Conservation (phyloP, 2,113 vertebrate genomes). For the Emberiza fucata region DNA sequence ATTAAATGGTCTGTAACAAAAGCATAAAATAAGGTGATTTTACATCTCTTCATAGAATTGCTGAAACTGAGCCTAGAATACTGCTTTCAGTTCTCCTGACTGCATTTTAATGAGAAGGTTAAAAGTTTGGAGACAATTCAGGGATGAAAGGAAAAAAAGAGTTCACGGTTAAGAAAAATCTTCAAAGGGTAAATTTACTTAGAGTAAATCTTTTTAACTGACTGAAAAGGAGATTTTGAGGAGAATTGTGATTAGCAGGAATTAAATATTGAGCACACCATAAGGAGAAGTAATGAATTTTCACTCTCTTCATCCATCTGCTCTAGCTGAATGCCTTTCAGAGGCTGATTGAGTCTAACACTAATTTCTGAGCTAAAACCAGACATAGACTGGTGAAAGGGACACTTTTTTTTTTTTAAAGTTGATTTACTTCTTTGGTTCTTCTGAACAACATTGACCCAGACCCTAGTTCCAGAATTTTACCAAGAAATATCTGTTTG, state of each 20-base stretch:
- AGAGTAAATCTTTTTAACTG: not conserved
- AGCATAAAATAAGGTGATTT: not conserved
- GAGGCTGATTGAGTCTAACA: not conserved
- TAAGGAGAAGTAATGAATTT: not conserved
- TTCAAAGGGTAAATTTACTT: not conserved
- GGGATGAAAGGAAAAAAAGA: not conserved
- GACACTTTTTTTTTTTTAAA: not conserved
- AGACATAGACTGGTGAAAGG: not conserved
- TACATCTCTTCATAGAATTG: not conserved
- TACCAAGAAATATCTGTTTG: not conserved
- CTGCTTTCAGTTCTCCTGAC: not conserved
- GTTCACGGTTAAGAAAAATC: not conserved
- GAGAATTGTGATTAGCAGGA: not conserved
- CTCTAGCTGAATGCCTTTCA: not conserved
- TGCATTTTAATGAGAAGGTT: not conserved
- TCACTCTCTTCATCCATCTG: not conserved
- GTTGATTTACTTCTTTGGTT: not conserved
- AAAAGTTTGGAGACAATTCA: not conserved
- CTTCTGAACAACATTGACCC: not conserved
- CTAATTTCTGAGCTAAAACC: not conserved
- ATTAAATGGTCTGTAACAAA: not conserved
- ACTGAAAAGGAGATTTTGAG: not conserved
- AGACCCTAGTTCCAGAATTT: not conserved
- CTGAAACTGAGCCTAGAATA: not conserved
- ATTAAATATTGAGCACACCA: not conserved